These are phyloP conservation scores for Galerucella calmariensis DNA, from an alignment of 2,888 invertebrate species.

Conservation along the genomic window DNA sequence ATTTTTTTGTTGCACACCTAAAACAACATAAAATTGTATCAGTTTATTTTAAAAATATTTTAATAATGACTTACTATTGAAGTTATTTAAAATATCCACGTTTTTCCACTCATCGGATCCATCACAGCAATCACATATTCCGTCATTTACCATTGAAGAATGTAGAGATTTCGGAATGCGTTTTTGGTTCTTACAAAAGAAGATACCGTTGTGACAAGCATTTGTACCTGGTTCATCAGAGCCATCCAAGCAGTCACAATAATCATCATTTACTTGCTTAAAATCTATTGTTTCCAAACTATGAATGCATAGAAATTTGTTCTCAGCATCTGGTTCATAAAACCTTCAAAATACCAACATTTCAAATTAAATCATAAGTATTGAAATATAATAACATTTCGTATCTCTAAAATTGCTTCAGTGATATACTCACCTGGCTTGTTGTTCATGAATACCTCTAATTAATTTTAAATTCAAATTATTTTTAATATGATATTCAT, in stretches of 20 bases:
- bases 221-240: constrained; percentile 93
- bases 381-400: no score
- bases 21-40: constrained; percentile 11
- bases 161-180: constrained; percentile 65
- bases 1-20: constrained; percentile 17
- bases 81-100: constrained; percentile 11
- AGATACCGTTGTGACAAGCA: constrained; percentile 90
- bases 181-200: constrained; percentile 86
- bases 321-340: constrained; percentile 33
- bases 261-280: constrained; percentile 80
- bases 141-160: constrained; percentile 90
- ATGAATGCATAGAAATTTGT: constrained; percentile 39
- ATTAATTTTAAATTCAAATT: constrained; percentile 21
- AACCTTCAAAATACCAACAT: constrained; percentile 17
- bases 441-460: constrained; percentile 39
- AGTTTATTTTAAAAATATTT: not conserved
- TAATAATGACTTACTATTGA: constrained; percentile 15
- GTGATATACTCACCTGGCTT: constrained; percentile 16
- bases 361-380: not conserved
- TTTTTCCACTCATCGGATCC: constrained; percentile 79
- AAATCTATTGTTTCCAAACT: constrained; percentile 41
- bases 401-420: not conserved
- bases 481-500: constrained; percentile 21
- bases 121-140: constrained; percentile 94
- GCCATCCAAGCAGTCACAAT: constrained; percentile 91